Percentiles rank a stretch among this genome's conserved stretches.
These are phyloP conservation scores for Numenius phaeopus DNA, from an alignment of 2,797 vertebrate species.

Conservation along the genomic window DNA sequence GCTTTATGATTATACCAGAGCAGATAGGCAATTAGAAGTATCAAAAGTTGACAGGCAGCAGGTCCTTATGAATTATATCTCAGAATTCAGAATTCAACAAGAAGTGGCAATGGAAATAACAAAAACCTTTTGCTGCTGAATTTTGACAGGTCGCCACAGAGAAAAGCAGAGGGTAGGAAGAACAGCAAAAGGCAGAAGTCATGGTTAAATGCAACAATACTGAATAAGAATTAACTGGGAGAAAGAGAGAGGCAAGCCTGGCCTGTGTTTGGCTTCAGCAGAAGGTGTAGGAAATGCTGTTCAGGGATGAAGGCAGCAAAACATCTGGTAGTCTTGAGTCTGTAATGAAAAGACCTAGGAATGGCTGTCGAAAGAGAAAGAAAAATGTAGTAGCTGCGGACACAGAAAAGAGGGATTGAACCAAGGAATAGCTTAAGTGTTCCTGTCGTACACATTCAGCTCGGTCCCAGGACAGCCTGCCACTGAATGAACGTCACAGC, in stretches of 20 bases:
- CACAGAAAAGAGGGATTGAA: background rate
- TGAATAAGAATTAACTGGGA: background rate
- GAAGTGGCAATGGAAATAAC: background rate
- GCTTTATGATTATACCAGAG: conserved; percentile 9
- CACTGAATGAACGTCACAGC: background rate
- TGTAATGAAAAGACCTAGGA: background rate
- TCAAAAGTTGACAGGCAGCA: conserved; percentile 29
- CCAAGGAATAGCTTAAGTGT: background rate
- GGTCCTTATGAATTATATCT: conserved; percentile 29
- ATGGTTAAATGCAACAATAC: background rate
- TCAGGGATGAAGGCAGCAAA: background rate
- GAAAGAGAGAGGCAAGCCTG: background rate
- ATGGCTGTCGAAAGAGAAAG: background rate
- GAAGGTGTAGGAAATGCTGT: background rate
- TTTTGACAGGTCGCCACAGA: background rate
- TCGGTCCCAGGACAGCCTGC: background rate
- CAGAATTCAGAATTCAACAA: conserved; percentile 35
- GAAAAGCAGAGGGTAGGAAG: background rate
- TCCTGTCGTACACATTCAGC: background rate
- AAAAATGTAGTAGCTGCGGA: background rate
- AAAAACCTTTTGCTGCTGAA: background rate
- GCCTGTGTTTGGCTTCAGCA: background rate
- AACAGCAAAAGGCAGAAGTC: background rate
- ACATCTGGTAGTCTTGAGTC: background rate
- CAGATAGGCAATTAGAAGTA: conserved; percentile 44